Evolutionary conservation across 2,797 vertebrate genomes (phyloP).

Genomic region (Scleropages formosus): DNA sequence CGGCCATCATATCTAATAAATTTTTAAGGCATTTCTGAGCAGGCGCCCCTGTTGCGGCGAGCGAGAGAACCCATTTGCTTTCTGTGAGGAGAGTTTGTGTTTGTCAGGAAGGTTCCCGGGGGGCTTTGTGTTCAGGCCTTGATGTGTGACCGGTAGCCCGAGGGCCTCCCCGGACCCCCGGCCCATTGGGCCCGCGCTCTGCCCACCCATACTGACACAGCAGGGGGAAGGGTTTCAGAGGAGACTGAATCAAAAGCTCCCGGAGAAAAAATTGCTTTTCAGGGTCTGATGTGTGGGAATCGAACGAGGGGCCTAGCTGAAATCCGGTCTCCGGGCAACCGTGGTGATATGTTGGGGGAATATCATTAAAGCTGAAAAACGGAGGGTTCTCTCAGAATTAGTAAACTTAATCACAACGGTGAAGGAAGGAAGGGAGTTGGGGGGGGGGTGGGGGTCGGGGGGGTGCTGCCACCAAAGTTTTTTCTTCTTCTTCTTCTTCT

Average conservation of each 20-base stretch:
- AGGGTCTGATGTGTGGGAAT: slow-evolving; percentile 99
- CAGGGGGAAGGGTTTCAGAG: slow-evolving; percentile 96
- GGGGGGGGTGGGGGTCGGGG: too few species aligned
- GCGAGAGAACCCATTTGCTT: slow-evolving; percentile 75
- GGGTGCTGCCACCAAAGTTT: slow-evolving; percentile 24
- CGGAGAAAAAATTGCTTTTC: slow-evolving; percentile 96
- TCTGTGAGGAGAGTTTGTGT: slow-evolving; percentile 83
- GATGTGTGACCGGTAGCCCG: slow-evolving; percentile 94
- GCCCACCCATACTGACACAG: slow-evolving; percentile 98
- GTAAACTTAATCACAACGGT: slow-evolving; percentile 74
- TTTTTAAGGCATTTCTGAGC: slow-evolving; percentile 72
- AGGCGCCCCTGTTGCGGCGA: slow-evolving; percentile 68
- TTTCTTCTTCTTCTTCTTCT: too few species aligned
- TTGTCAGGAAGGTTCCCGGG: slow-evolving; percentile 84
- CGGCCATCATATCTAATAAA: slow-evolving; percentile 72
- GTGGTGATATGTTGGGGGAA: slow-evolving; percentile 92
- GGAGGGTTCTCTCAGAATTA: slow-evolving; percentile 85
- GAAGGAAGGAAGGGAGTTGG: too few species aligned
- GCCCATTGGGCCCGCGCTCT: slow-evolving; percentile 80
- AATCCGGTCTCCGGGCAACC: slow-evolving; percentile 99
- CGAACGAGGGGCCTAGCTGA: slow-evolving; percentile 97
- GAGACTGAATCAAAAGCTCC: slow-evolving; percentile 97
- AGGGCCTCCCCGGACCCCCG: slow-evolving; percentile 79
- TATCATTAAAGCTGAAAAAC: slow-evolving; percentile 98
- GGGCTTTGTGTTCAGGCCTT: slow-evolving; percentile 95